Conservation (phyloP, 2,113 vertebrate species). For the Mobula birostris region DNA sequence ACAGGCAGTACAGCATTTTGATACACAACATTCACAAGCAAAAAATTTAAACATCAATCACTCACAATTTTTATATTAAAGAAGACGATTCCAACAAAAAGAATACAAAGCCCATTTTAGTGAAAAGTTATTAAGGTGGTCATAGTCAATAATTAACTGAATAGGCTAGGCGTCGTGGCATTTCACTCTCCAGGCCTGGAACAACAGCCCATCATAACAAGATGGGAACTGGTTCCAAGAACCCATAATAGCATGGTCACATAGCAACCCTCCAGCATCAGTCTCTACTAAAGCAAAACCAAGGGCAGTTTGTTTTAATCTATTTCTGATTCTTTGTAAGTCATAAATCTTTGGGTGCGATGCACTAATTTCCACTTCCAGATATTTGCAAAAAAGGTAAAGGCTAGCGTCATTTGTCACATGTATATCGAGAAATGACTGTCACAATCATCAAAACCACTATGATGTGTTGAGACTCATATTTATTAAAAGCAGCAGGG, state of each 20-base stretch:
- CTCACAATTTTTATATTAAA: too few species aligned
- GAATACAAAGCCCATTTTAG: too few species aligned
- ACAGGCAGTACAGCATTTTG: too few species aligned
- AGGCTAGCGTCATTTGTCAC: too few species aligned
- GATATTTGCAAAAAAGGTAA: not conserved
- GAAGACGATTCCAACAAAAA: too few species aligned
- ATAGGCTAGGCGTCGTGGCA: not conserved
- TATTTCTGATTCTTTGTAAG: not conserved
- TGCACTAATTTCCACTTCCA: not conserved
- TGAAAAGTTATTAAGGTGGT: too few species aligned
- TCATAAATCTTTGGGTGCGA: not conserved
- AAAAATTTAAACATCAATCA: too few species aligned
- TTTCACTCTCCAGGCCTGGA: not conserved
- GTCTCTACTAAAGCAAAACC: too few species aligned
- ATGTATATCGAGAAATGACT: too few species aligned
- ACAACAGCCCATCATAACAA: not conserved
- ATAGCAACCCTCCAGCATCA: not conserved
- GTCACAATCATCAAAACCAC: not conserved
- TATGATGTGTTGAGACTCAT: too few species aligned
- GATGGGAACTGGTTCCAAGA: not conserved
- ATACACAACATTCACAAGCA: too few species aligned
- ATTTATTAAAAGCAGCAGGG: too few species aligned
- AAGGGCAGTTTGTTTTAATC: not conserved
- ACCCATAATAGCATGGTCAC: not conserved
- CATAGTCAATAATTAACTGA: not conserved